Evolutionary conservation across 2,797 vertebrate species (phyloP).

Genomic region (Pangasius sanitwongsei): DNA sequence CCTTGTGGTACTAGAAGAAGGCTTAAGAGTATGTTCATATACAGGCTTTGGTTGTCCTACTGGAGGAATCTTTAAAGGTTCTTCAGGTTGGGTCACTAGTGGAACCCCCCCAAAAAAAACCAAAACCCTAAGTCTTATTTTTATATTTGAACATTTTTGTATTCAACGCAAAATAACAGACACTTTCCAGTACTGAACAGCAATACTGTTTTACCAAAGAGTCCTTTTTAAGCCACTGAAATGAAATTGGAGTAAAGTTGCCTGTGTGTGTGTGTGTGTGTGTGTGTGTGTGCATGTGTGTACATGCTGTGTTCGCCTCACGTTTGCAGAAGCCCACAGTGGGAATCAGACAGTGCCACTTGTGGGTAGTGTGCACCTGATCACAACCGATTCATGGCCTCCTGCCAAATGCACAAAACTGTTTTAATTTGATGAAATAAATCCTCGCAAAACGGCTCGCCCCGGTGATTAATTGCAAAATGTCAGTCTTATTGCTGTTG

Average conservation of each 20-base stretch:
- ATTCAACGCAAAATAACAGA: not conserved
- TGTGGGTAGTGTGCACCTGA: conserved; percentile 81
- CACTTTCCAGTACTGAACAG: not conserved
- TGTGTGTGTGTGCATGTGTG: conserved; percentile 9
- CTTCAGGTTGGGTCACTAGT: not conserved
- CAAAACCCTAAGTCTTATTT: not conserved
- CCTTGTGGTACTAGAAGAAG: too few species aligned
- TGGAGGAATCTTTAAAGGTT: not conserved
- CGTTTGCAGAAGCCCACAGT: conserved; percentile 77
- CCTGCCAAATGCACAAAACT: conserved; percentile 71
- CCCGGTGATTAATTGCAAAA: conserved; percentile 55
- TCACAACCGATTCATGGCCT: conserved; percentile 73
- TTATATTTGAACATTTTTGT: not conserved
- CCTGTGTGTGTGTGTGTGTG: not conserved
- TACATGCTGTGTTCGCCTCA: conserved; percentile 58
- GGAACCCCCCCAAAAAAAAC: not conserved
- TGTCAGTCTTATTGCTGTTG: conserved; percentile 36
- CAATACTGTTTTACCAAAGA: not conserved
- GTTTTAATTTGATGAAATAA: conserved; percentile 60
- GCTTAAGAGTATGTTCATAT: not conserved
- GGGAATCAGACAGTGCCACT: conserved; percentile 79
- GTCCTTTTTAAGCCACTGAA: not conserved
- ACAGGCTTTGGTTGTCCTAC: not conserved
- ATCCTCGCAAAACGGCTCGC: conserved; percentile 45
- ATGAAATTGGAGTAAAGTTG: not conserved